Evolutionary conservation across 2,113 vertebrate species (phyloP), one percentile per base, ranked within the genome.

Genomic region (Holacanthus passer): DNA sequence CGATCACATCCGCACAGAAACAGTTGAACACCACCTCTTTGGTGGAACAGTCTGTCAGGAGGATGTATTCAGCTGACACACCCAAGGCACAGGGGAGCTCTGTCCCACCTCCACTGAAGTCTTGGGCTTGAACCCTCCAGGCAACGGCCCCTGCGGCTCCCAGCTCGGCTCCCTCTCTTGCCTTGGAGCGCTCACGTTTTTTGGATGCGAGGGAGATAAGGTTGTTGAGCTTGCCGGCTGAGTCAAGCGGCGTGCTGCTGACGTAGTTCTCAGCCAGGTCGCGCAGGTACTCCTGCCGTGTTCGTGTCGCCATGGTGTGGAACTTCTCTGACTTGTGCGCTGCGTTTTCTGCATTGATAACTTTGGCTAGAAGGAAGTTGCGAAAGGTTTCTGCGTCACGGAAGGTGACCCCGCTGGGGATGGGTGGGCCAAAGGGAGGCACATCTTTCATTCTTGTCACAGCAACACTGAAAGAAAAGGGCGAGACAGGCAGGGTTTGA

Each of bases 381-480:
- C 98, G 96, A 87, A 99, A 98, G 65, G 94, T 93, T 0, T 96
- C 96, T 0, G 96, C 96, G 73, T 97, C 96, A 12, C 96, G 95
- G 92, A 99, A 99, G 32, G 94, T 91, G 87, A 95, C 83, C 4
- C 96, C 94, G 1, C 69, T 95, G 0, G 97, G 97, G 62, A 99
- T 95, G 4, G 97, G 96, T 0, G 98, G 98, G 0, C 98, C 98
- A 0, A 99, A 99, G 0, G 96, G 94, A 0, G 98, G 98, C 2
- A 98, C 98, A 0, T 99, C 98, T 90, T 99, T 98, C 96, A 98
- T 99, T 59, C 98, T 94, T 0, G 97, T 98, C 87, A 99, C 98
- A 1, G 98, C 98, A 83, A 98, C 97, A 14, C 98, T 98, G 84
- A 16, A 67, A 63, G 22, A n/a, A 32, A 32, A 47, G 17, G 2